Conservation (phyloP, 2,888 invertebrate genomes). For the Mythimna pallens region DNA sequence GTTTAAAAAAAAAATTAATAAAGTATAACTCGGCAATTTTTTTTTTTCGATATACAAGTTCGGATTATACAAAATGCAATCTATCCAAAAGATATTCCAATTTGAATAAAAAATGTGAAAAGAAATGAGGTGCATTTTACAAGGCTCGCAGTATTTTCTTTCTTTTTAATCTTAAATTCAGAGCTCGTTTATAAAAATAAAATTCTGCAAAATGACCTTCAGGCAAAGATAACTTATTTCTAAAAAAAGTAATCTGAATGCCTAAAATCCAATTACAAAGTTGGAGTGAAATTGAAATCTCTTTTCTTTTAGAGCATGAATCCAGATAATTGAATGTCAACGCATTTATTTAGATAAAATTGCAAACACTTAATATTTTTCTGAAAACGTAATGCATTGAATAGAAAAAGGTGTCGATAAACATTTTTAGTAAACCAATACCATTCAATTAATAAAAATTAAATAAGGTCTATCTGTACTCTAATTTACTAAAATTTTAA, state of each 20-base stretch:
- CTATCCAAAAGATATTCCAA: not conserved
- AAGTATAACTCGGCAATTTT: not conserved
- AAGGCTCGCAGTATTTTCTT: not conserved
- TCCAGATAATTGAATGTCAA: conserved; percentile 47
- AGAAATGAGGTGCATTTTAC: too few relatives aligned
- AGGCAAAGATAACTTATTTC: conserved; percentile 9
- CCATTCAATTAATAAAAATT: not conserved
- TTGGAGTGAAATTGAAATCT: conserved; percentile 54
- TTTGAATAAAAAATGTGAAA: not conserved
- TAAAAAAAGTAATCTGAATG: conserved; percentile 33
- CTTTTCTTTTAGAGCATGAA: conserved; percentile 39
- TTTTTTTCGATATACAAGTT: not conserved
- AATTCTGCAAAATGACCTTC: conserved; percentile 5
- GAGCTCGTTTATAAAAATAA: conserved; percentile 1
- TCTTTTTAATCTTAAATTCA: not conserved
- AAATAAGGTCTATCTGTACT: not conserved
- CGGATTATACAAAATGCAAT: not conserved
- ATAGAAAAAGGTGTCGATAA: not conserved
- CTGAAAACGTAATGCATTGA: not conserved
- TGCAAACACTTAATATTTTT: conserved; percentile 12
- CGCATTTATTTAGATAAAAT: conserved; percentile 7
- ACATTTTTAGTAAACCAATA: too few relatives aligned
- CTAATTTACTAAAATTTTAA: not conserved
- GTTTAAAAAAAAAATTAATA: not conserved
- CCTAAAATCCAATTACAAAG: conserved; percentile 48